Evolutionary conservation across 2,888 invertebrate species (phyloP).

Genomic region (Andrena camellia): DNA sequence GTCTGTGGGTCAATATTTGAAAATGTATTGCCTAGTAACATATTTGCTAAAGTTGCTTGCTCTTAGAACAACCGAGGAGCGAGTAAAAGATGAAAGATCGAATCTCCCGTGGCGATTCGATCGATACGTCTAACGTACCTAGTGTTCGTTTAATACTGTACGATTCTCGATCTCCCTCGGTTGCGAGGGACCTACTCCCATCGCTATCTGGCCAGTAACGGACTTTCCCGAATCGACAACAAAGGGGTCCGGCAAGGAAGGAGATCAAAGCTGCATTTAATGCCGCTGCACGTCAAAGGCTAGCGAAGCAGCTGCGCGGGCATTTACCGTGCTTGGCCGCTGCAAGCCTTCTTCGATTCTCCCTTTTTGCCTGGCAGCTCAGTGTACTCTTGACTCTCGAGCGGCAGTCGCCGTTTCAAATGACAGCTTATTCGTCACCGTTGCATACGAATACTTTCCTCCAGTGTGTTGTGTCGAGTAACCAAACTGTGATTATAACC

Average conservation of each 20-base stretch:
- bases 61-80: no score
- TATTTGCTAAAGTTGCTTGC: no score
- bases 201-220: conserved; percentile 14
- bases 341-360: conserved; percentile 51
- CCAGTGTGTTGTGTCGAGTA: background rate
- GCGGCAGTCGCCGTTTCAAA: conserved; percentile 35
- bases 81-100: no score
- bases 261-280: conserved; percentile 41
- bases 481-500: background rate
- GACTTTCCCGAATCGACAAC: background rate
- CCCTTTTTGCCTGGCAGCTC: conserved; percentile 36
- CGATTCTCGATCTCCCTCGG: background rate
- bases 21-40: background rate
- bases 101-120: background rate
- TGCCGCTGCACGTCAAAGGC: conserved; percentile 20
- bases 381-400: conserved; percentile 58
- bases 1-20: background rate
- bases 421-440: background rate
- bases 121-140: background rate
- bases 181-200: background rate
- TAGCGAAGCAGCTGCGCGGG: conserved; percentile 48
- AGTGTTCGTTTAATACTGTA: background rate
- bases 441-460: background rate
- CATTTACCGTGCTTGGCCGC: conserved; percentile 43
- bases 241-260: conserved; percentile 14